Evolutionary conservation across 2,113 vertebrate genomes (phyloP), one percentile per base, ranked within the genome.

Genomic region (Rhinogobius similis): DNA sequence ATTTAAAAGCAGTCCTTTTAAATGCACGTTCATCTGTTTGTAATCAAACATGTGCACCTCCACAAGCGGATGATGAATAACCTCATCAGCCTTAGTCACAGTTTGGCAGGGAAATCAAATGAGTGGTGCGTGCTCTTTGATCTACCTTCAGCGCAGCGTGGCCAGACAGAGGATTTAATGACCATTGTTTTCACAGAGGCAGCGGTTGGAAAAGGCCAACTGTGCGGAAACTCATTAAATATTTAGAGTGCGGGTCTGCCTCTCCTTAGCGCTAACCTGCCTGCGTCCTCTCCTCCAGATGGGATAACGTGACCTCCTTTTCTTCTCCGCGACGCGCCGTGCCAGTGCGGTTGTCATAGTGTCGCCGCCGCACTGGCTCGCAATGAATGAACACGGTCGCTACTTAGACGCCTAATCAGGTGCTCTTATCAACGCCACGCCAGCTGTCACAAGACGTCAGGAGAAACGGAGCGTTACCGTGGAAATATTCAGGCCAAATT

Each of bases 141-240:
- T 73, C 76, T 67, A 56, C 24, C 63, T 72, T 75, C 76, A 67
- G 43, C 68, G 65, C 44, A 68, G 26, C n/a, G 24, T 74, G 55
- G 79, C 67, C 79, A 59, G 65, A 77, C 79, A 62, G 46, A 75
- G 77, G 76, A 36, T 74, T 70, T 83, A 76, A 85, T 79, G 75
- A 77, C 82, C 82, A 83, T 88, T 89, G 89, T 89, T 89, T 88
- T 89, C 80, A 81, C 52, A 86, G 82, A 83, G 74, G 69, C 78
- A 73, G 78, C 58, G 81, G 75, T 70, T 90, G 76, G 74, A 84
- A 89, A 85, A 86, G 88, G 86, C 89, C 88, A 88, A 88, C 85
- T 76, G 80, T 89, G 89, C 87, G 84, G 87, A 92, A 90, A 84
- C 82, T 84, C 80, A 92, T 94, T 83, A 92, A 94, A 91, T 91